Evolutionary conservation across 2,113 vertebrate species (phyloP).

Genomic region (Paramisgurnus dabryanus): DNA sequence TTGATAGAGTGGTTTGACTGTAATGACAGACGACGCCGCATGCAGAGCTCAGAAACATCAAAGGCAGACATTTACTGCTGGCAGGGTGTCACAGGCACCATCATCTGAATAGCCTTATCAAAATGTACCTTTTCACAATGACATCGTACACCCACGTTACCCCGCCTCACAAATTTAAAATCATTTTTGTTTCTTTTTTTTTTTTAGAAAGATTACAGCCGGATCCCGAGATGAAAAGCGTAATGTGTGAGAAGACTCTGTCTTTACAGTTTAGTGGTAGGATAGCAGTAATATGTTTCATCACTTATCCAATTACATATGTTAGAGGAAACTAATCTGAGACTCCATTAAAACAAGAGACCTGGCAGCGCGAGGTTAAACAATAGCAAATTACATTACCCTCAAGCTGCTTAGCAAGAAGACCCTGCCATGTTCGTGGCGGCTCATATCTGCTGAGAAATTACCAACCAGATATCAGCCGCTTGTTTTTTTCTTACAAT

Average conservation of each 20-base stretch:
- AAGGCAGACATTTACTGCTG: conserved; percentile 5
- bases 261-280: conserved; percentile 42
- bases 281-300: conserved; percentile 65
- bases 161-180: not conserved
- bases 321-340: conserved; percentile 74
- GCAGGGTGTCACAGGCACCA: not conserved
- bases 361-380: conserved; percentile 72
- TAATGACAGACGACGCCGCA: not conserved
- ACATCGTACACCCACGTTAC: not conserved
- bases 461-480: conserved; percentile 23
- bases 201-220: not conserved
- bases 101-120: conserved; percentile 1
- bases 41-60: not conserved
- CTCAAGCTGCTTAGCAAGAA: conserved; percentile 20
- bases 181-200: not conserved
- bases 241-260: not conserved
- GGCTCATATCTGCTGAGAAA: conserved; percentile 56
- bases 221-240: conserved; percentile 6
- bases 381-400: conserved; percentile 75
- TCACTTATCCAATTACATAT: conserved; percentile 74
- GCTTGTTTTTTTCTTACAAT: too few relatives aligned
- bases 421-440: conserved; percentile 48
- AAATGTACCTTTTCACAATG: not conserved
- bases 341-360: conserved; percentile 75
- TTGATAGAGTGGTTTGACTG: too few relatives aligned